Conservation (phyloP, 1,140 invertebrate genomes). For the Drosophila mayri region DNA sequence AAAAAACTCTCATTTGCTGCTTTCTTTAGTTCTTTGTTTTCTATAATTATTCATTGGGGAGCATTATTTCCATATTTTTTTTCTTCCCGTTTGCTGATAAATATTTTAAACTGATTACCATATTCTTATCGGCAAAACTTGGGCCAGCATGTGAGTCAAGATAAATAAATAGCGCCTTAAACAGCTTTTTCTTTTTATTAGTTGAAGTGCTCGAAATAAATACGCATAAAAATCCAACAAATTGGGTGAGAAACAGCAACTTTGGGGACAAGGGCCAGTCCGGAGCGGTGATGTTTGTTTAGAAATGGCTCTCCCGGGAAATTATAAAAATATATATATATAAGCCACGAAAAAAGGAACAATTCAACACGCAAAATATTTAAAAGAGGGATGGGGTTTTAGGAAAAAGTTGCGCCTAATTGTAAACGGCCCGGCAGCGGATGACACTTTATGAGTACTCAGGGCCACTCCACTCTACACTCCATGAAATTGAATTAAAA, state of each 20-base stretch:
- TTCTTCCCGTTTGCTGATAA: background rate
- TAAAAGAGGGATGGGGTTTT: slow-evolving; percentile 30
- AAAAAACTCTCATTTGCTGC: background rate
- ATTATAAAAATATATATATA: slow-evolving; percentile 72
- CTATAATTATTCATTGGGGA: slow-evolving; percentile 4
- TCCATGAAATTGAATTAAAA: slow-evolving; percentile 77
- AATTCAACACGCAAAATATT: slow-evolving; percentile 63
- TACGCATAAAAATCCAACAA: slow-evolving; percentile 52
- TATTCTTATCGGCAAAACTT: slow-evolving; percentile 22
- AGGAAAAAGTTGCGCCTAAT: slow-evolving; percentile 68
- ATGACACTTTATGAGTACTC: slow-evolving; percentile 77
- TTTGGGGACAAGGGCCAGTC: slow-evolving; percentile 37
- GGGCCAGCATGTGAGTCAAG: slow-evolving; percentile 32
- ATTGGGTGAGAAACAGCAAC: slow-evolving; percentile 44
- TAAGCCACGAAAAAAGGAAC: slow-evolving; percentile 26
- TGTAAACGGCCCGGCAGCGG: slow-evolving; percentile 69
- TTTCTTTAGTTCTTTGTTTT: slow-evolving; percentile 13
- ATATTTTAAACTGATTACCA: slow-evolving; percentile 13
- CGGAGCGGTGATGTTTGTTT: slow-evolving; percentile 24
- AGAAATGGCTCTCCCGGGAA: slow-evolving; percentile 77
- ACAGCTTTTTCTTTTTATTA: slow-evolving; percentile 19
- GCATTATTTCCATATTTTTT: slow-evolving; percentile 4
- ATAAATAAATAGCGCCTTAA: slow-evolving; percentile 1
- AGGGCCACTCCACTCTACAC: slow-evolving; percentile 60
- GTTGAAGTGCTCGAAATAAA: slow-evolving; percentile 59